Base-by-base conservation (phyloP, 1,140 invertebrate species). In the Onthophagus taurus region DNA sequence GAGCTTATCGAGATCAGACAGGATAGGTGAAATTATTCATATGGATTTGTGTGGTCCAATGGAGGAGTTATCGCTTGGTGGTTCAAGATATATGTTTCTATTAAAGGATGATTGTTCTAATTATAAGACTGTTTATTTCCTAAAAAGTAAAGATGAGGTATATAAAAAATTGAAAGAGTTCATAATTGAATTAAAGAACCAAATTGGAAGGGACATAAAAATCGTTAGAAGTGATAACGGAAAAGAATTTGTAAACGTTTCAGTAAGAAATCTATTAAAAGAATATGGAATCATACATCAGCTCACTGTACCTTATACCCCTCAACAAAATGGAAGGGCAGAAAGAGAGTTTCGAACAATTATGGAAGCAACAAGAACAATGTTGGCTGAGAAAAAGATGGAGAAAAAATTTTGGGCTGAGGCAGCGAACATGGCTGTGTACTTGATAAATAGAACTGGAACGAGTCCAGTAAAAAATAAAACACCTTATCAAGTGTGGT, bases 41-140 rank as follows among this genome's bases (percentile, higher is more conserved):
- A 45, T 58, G 1, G 65, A 69, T 52, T 33, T 67, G 5, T 66
- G 61, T 53, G 66, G 66, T 16, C 63, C 61, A n/a, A 64, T 66
- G 58, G 53, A 58, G 37, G 57, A 51, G 2, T 16, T 14, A 11
- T 66, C 61, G 5, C 33, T 55, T 12, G 59, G 63, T 26, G 59
- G 58, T 18, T 50, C 48, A 2, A 51, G 51, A 11, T 65, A 61
- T 41, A 55, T 63, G 17, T 23, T 60, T 2, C 51, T 55, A 12
- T 59, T 66, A 30, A 64, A 58, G 8, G 59, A 65, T 44, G 57
- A 64, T 41, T 55, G 49, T 48, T 50, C 48, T 9, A 45, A 51
- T 20, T 54, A 46, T 24, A 45, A 49, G 13, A 48, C 29, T n/a
- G 50, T 57, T n/a, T 61, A 60, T 41, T 57, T 63, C 26, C 24